These are phyloP conservation scores for Beris morrisii DNA, from an alignment of 2,888 invertebrate species.

Conservation along the genomic window DNA sequence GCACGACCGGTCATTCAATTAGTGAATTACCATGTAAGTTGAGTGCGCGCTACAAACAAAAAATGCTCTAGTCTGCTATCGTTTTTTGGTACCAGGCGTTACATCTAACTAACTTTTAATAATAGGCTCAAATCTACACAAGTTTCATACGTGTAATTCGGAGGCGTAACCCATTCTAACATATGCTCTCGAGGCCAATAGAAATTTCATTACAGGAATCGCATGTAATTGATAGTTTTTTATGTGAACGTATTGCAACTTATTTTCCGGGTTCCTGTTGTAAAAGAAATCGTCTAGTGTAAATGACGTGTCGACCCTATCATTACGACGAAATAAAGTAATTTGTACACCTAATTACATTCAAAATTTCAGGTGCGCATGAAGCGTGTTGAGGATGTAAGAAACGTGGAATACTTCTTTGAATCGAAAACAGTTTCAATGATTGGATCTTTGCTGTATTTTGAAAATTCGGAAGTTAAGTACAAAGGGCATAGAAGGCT, in stretches of 20 bases:
- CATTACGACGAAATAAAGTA: constrained; percentile 26
- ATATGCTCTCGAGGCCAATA: not conserved
- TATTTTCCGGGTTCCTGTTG: not conserved
- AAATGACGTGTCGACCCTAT: constrained; percentile 29
- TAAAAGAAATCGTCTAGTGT: constrained; percentile 22
- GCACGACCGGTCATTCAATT: no score
- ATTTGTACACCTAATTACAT: constrained; percentile 30
- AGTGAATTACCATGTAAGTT: no score
- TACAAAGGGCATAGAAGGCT: no score
- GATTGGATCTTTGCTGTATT: no score
- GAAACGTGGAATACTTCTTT: not conserved
- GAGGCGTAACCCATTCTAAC: no score
- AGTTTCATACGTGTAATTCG: constrained; percentile 1
- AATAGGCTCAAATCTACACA: constrained; percentile 15
- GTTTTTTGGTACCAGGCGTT: not conserved
- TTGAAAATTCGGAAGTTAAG: no score
- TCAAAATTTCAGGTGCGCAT: constrained; percentile 3
- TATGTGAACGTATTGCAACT: not conserved
- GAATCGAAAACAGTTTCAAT: no score
- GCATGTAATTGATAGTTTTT: constrained; percentile 22
- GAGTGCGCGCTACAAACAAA: no score
- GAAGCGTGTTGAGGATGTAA: constrained; percentile 12
- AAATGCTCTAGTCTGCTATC: no score
- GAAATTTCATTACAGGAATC: constrained; percentile 24
- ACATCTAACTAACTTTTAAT: constrained; percentile 28